Evolutionary conservation across 2,888 invertebrate genomes (phyloP), one percentile per base, ranked within the genome.

Genomic region (Steromphala cineraria): DNA sequence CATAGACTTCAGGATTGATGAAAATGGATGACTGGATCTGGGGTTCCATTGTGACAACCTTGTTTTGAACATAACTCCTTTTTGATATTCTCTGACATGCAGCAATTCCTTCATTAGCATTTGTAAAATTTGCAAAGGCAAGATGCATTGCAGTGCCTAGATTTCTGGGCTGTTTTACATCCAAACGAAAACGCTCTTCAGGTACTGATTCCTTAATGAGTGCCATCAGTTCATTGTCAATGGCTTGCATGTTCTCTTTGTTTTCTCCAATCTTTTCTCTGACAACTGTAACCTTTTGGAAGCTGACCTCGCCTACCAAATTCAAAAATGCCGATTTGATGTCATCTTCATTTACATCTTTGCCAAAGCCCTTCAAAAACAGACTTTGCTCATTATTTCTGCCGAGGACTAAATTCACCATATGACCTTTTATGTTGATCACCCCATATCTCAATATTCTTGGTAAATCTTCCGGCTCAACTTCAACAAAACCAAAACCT

Each of bases 401-500:
- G 67, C 31, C 75, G n/a, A 17, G 5, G 36, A 40, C 21, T 40
- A 85, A 53, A 19, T 10, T 67, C n/a, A 81, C 83, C n/a, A 46
- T 0, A 52, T 53, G 31, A 19, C 53, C 53, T 24, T 76, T 52
- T 28, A 79, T 46, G 31, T 24, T 17, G 17, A 82, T 15, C 24
- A 15, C 13, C 4, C 75, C 24, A 5, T n/a, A n/a, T 36, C 2
- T 15, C 10, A 77, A 24, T 13, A 74, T 74, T 10, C 21, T 1
- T 13, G 82, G 53, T 5, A 83, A 8, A 36, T 86, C 85, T 62
- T 85, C 88, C 8, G 82, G 82, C 15, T 75, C 76, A 21, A 88
- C 77, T 15, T 78, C 67, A 17, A 89, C 87, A 81, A 86, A 90
- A 0, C 87, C 89, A 80, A 83, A 81, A 17, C 88, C 89, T 78